Base-by-base conservation (phyloP, 2,113 vertebrate species). In the Hassar affinis region DNA sequence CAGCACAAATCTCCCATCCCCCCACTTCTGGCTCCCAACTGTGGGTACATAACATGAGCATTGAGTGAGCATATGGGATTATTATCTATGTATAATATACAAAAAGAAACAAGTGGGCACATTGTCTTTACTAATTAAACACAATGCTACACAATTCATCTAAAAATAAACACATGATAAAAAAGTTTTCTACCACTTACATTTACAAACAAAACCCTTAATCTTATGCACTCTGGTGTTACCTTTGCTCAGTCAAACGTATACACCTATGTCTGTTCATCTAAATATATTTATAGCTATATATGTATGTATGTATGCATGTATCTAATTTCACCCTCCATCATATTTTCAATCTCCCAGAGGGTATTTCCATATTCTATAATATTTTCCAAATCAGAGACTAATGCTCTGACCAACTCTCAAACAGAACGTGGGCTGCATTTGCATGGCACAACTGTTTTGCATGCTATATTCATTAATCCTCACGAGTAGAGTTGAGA, bases 401-500 rank as follows among this genome's bases (percentile, higher is more conserved):
- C 52, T 25, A 38, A 84, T 74, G 66, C 64, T 71, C 27, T 38
- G 27, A 45, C 54, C 47, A 35, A 61, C 52, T 51, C 54, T 71
- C 49, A 47, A 52, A 61, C 42, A 49, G 66, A 59, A 74, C 59
- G 51, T 74, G 42, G 33, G 35, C 42, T 47, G 8, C 30, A 74
- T 84, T 84, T 84, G 77, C 83, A 84, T 79, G 52, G 62, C 52
- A 79, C 61, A 61, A 52, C 51, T 72, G 64, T 84, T 79, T 79
- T 84, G 77, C 77, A 84, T 84, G 64, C 25, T 51, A 84, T n/a
- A 69, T 47, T 84, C 82, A 79, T 62, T 69, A 80, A 80, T 74
- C 68, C 56, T 84, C 38, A 74, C 7, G 2, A 68, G 45, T 27
- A 54, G 77, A 30, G 22, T 7, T 35, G 6, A 20, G 51, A 22